Evolutionary conservation across 1,140 invertebrate species (phyloP).

Genomic region (Amphibalanus amphitrite): DNA sequence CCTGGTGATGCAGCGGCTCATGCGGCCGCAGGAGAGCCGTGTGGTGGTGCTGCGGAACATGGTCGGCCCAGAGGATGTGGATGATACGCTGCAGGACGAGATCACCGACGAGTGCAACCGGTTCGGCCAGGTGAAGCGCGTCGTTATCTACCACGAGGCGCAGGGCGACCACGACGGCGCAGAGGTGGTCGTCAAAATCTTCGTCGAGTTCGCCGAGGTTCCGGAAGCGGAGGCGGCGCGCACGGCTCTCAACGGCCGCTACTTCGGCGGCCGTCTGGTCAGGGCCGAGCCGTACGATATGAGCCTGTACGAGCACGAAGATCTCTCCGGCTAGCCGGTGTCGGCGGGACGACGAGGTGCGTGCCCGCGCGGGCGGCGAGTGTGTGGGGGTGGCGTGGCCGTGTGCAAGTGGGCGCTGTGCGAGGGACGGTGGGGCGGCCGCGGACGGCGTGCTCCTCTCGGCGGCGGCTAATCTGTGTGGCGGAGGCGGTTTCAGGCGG

Average conservation of each 20-base stretch:
- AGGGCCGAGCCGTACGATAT: conserved; percentile 90
- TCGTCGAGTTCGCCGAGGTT: conserved; percentile 71
- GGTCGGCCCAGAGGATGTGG: conserved; percentile 86
- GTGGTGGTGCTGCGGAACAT: conserved; percentile 93
- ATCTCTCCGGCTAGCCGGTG: conserved; percentile 76
- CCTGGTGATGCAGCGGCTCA: conserved; percentile 95
- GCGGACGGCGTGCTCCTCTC: not conserved
- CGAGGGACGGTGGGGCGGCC: too few species aligned
- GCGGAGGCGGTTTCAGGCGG: not conserved
- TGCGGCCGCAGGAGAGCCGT: conserved; percentile 51
- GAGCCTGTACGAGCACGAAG: conserved; percentile 85
- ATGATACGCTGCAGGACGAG: conserved; percentile 90
- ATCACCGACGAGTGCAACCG: conserved; percentile 88
- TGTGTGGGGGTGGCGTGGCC: not conserved
- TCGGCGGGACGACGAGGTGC: not conserved
- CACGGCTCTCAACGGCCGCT: conserved; percentile 76
- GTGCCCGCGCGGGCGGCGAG: not conserved
- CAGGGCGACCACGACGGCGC: conserved; percentile 75
- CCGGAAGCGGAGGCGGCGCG: conserved; percentile 73
- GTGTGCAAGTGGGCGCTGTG: not conserved
- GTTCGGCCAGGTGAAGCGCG: conserved; percentile 60
- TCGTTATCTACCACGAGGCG: conserved; percentile 95
- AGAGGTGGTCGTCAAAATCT: conserved; percentile 92
- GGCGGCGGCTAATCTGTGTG: not conserved
- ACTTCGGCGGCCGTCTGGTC: conserved; percentile 85